These are phyloP conservation scores for Willisornis vidua DNA, from an alignment of 2,113 vertebrate genomes.

Conservation along the genomic window DNA sequence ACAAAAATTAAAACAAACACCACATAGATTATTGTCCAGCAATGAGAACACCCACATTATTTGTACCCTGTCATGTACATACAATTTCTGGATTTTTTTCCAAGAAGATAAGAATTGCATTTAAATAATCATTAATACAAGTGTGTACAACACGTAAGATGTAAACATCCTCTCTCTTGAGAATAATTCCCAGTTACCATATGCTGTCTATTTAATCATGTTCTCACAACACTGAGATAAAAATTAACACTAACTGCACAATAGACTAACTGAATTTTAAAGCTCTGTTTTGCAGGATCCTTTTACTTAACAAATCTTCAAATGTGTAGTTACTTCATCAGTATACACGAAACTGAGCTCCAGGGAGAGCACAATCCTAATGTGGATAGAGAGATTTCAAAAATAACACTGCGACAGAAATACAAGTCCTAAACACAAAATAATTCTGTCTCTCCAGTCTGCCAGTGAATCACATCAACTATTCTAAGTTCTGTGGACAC, in stretches of 20 bases:
- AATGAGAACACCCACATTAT: neutral
- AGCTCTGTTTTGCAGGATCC: neutral
- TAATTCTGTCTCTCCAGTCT: neutral
- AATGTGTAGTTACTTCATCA: neutral
- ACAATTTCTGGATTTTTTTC: neutral
- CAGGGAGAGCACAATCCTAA: neutral
- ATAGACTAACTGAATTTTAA: neutral
- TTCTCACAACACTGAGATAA: neutral
- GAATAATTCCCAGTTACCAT: neutral
- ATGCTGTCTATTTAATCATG: neutral
- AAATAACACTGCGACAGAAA: neutral
- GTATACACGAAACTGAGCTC: neutral
- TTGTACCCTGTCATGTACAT: neutral
- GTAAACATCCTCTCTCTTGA: neutral
- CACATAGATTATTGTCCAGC: neutral
- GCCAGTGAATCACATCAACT: neutral
- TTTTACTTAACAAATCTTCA: neutral
- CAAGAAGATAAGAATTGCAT: neutral
- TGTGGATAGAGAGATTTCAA: neutral
- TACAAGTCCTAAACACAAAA: neutral
- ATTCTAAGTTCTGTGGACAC: neutral
- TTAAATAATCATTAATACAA: neutral
- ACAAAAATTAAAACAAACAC: neutral
- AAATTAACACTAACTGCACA: neutral
- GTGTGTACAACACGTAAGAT: neutral